Evolutionary conservation across 2,888 invertebrate species (phyloP).

Genomic region (Pyrocoelia pectoralis): DNA sequence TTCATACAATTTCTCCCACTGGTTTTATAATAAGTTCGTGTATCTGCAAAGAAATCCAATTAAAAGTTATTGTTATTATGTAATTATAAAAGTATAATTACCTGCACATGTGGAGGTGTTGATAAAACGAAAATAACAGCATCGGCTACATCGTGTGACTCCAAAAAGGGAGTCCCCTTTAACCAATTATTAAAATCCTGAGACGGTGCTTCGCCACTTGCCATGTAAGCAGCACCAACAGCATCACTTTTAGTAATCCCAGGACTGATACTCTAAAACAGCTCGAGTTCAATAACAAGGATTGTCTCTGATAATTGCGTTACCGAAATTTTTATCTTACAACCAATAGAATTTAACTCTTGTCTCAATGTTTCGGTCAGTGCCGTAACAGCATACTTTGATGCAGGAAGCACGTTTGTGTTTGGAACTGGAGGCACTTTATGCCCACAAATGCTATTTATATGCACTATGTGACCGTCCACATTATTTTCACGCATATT

Average conservation of each 20-base stretch:
- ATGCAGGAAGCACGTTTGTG: conserved; percentile 60
- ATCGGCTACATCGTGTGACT: conserved; percentile 25
- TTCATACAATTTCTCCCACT: too few relatives aligned
- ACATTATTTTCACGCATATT: conserved; percentile 39
- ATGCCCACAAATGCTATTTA: conserved; percentile 19
- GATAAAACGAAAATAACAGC: conserved; percentile 23
- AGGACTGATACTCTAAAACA: background rate
- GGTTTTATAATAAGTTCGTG: too few relatives aligned
- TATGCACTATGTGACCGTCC: conserved; percentile 24
- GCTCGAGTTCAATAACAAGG: background rate
- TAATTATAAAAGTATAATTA: too few relatives aligned
- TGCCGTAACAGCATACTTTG: conserved; percentile 63
- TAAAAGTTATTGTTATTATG: too few relatives aligned
- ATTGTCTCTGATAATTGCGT: conserved; percentile 18
- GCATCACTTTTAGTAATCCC: background rate
- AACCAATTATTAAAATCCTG: background rate
- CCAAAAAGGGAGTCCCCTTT: background rate
- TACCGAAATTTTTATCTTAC: conserved; percentile 59
- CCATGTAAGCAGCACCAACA: background rate
- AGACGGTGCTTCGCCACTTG: background rate
- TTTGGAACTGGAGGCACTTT: conserved; percentile 28
- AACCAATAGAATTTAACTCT: conserved; percentile 56
- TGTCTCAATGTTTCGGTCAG: conserved; percentile 61
- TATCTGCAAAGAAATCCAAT: too few relatives aligned
- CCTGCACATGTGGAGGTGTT: conserved; percentile 28